phyloP scores from a whole-genome alignment of 2,888 invertebrate genomes.

The Urechis unicinctus region DNA sequence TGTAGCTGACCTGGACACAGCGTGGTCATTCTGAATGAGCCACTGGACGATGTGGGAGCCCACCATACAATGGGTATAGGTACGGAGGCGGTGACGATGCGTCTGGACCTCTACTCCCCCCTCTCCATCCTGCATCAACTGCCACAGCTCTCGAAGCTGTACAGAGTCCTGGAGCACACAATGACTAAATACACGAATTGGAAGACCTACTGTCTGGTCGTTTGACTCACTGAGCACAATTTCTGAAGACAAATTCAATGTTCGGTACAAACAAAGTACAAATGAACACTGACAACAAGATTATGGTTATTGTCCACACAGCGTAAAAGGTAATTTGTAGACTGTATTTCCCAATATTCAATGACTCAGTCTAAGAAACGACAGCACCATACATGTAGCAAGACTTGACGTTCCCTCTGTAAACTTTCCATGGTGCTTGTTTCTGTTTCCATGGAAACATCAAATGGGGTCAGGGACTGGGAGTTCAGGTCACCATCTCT shows the following conservation, averaged over 20 bases:
- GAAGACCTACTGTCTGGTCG: background rate
- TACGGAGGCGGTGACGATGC: constrained; percentile 66
- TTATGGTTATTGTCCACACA: no score
- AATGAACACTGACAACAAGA: no score
- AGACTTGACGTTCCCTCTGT: no score
- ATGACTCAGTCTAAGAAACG: no score
- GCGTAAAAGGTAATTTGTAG: no score
- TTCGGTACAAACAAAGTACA: no score
- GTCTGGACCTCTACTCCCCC: constrained; percentile 59
- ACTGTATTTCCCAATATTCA: no score
- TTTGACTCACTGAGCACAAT: background rate
- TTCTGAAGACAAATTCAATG: background rate
- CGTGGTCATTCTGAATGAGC: constrained; percentile 72
- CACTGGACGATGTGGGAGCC: constrained; percentile 78
- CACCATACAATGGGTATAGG: constrained; percentile 69
- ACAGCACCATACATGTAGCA: no score
- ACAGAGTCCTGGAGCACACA: constrained; percentile 42
- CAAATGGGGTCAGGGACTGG: no score
- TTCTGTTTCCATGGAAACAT: no score
- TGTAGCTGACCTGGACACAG: constrained; percentile 65
- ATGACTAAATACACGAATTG: background rate
- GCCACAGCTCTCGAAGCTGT: constrained; percentile 61
- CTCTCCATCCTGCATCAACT: constrained; percentile 57
- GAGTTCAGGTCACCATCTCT: no score
- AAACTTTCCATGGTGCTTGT: no score